These are phyloP conservation scores for Tinamus guttatus DNA, from an alignment of 2,113 vertebrate genomes.

Conservation along the genomic window DNA sequence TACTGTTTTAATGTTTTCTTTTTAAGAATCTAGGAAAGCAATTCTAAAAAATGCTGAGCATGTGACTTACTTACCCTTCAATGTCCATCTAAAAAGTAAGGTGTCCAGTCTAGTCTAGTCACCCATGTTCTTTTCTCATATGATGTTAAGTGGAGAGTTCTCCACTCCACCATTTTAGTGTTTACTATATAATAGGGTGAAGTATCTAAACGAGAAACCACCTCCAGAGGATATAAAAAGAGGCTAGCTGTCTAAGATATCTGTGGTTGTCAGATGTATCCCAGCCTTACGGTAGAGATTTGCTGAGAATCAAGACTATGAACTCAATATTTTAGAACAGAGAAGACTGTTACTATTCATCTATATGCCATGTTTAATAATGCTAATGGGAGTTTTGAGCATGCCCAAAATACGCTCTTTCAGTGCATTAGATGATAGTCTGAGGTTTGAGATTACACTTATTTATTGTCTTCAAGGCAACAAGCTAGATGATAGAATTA, in stretches of 20 bases:
- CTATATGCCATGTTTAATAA: not conserved
- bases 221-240: not conserved
- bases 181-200: not conserved
- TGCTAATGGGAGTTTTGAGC: not conserved
- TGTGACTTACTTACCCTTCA: not conserved
- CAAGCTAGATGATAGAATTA: not conserved
- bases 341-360: not conserved
- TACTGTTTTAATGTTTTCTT: not conserved
- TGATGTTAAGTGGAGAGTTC: not conserved
- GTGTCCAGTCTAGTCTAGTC: not conserved
- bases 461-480: not conserved
- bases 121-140: not conserved
- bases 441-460: not conserved
- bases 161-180: not conserved
- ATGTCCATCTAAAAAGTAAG: not conserved
- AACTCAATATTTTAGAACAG: not conserved
- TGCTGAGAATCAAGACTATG: not conserved
- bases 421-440: not conserved
- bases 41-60: not conserved
- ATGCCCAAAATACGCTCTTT: not conserved
- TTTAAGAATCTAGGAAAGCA: not conserved
- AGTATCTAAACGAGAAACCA: not conserved
- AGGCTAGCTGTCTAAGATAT: not conserved
- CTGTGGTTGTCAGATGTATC: not conserved
- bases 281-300: not conserved